Percentiles rank a stretch among this genome's conserved stretches.
phyloP scores from a whole-genome alignment of 1,140 invertebrate genomes.

The Drosophila ercepeae region DNA sequence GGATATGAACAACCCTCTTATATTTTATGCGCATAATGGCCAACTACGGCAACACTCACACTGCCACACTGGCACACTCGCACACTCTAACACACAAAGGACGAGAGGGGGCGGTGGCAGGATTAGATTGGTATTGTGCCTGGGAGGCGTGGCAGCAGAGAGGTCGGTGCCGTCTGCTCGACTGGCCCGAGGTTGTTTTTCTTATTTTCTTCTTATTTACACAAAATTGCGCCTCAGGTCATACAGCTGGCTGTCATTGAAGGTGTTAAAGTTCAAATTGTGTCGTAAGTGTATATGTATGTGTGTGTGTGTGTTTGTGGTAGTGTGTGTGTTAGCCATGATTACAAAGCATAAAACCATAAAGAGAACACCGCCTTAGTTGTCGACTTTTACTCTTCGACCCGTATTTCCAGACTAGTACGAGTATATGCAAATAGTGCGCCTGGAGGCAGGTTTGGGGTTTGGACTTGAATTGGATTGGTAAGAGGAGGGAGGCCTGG shows the following conservation, averaged over 20 bases:
- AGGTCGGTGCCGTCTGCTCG: constrained; percentile 40
- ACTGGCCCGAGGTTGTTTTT: constrained; percentile 69
- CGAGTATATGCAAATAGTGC: constrained; percentile 53
- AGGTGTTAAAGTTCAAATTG: constrained; percentile 81
- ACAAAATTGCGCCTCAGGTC: constrained; percentile 78
- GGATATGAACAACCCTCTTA: constrained; percentile 79
- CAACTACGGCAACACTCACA: constrained; percentile 55
- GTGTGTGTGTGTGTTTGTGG: constrained; percentile 6
- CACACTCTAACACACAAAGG: constrained; percentile 1
- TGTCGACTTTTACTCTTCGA: constrained; percentile 28
- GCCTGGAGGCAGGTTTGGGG: background rate
- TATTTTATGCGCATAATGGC: constrained; percentile 81
- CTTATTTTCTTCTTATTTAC: constrained; percentile 81
- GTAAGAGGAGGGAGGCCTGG: background rate
- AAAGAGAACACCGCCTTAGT: constrained; percentile 38
- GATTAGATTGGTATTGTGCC: constrained; percentile 28
- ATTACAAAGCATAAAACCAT: constrained; percentile 53
- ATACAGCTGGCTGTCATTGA: constrained; percentile 72
- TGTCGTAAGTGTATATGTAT: constrained; percentile 20
- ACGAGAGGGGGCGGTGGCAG: constrained; percentile 23
- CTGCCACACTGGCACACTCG: constrained; percentile 1
- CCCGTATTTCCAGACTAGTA: constrained; percentile 6
- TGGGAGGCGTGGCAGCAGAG: constrained; percentile 26
- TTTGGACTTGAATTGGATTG: constrained; percentile 15
- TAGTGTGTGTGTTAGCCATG: constrained; percentile 35